Evolutionary conservation across 2,113 vertebrate genomes (phyloP), one percentile per base, ranked within the genome.

Genomic region (Cyprinodon tularosa): DNA sequence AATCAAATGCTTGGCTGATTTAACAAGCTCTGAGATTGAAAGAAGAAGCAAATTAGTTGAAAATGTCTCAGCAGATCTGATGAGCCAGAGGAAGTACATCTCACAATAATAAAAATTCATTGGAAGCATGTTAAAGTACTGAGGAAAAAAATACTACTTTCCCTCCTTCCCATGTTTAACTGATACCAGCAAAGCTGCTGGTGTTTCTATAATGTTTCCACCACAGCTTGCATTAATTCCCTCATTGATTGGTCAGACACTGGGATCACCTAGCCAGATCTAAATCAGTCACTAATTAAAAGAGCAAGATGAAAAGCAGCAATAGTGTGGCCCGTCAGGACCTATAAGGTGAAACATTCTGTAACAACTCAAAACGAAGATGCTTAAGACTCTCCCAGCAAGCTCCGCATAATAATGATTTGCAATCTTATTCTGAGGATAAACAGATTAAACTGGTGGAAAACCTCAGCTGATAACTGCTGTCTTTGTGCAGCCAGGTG

Each of bases 241-340:
- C 86, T 72, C 90, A 91, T 90, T 92, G 91, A 93, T 91, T 91
- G 87, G 87, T 79, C 81, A 91, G 89, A 88, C 88, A 82, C 81
- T 84, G 84, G 86, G 86, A 88, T 92, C 89, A 90, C 88, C 91
- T 88, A 59, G 76, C 87, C 85, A 85, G 87, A 91, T 91, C 89
- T 91, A 91, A 91, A 93, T 91, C 90, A 90, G 87, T 88, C 90
- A 91, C 91, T 92, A 90, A 93, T 93, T 92, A 91, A 91, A 91
- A 88, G 87, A 88, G 83, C 85, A 80, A 78, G 88, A 88, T 90
- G 90, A 91, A 88, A 90, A 87, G 90, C 84, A 85, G 80, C 86
- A 64, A 86, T 86, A 79, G 80, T 48, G 83, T 85, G 88, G 86
- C 87, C 86, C 85, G 85, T 78, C 80, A 88, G 84, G 85, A 90